Evolutionary conservation across 2,113 vertebrate genomes (phyloP).

Genomic region (Tyrannus savana): DNA sequence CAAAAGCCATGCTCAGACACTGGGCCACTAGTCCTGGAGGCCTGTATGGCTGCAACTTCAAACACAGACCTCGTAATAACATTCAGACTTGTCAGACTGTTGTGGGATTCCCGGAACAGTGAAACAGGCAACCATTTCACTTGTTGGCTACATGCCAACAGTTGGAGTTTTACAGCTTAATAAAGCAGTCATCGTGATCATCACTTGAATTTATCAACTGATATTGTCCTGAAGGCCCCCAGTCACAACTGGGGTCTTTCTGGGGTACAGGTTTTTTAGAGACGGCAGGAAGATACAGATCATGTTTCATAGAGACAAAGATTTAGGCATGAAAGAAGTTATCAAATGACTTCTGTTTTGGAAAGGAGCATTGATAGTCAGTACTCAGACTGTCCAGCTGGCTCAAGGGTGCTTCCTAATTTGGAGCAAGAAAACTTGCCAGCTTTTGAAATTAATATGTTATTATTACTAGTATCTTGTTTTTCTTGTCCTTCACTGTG

Average conservation of each 20-base stretch:
- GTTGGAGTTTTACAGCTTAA: not conserved
- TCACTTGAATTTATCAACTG: not conserved
- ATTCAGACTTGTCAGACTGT: not conserved
- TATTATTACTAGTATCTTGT: conserved; percentile 17
- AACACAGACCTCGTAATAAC: not conserved
- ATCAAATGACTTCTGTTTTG: not conserved
- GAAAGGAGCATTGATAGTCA: not conserved
- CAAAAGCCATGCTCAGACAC: not conserved
- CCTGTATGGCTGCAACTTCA: not conserved
- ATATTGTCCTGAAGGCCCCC: not conserved
- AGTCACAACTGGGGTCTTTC: not conserved
- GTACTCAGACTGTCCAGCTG: not conserved
- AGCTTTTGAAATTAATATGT: conserved; percentile 14
- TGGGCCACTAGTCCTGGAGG: not conserved
- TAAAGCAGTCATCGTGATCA: not conserved
- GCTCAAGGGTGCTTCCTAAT: not conserved
- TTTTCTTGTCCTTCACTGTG: conserved; percentile 42
- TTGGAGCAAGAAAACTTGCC: not conserved
- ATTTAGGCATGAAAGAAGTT: conserved; percentile 1
- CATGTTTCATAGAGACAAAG: not conserved
- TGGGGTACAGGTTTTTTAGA: not conserved
- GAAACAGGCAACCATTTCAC: not conserved
- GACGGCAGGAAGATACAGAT: not conserved
- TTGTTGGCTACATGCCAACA: not conserved
- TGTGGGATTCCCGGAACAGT: not conserved